A percentile compares a stretch with the other conserved stretches of the same genome.
These are phyloP conservation scores for Sclerurus mexicanus DNA, from an alignment of 2,113 vertebrate species.

Conservation along the genomic window DNA sequence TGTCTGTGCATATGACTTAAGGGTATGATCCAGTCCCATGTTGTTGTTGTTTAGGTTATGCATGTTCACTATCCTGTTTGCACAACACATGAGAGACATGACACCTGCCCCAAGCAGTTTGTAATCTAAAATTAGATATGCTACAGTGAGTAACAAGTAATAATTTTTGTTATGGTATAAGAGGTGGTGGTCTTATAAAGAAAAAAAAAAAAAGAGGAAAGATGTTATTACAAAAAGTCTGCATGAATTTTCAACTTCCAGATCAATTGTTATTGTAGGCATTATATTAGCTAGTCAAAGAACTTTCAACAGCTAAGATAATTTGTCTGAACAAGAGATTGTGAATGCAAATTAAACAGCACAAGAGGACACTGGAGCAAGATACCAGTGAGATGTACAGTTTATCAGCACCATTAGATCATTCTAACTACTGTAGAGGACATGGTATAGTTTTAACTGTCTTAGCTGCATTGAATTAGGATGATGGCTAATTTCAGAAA, in stretches of 20 bases:
- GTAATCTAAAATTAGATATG: slow-evolving; percentile 2
- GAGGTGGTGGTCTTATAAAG: neutral
- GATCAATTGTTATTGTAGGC: neutral
- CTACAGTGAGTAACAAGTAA: neutral
- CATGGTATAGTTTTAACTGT: neutral
- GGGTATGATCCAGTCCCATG: neutral
- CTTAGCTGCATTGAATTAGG: neutral
- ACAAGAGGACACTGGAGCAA: neutral
- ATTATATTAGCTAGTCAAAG: neutral
- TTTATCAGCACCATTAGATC: neutral
- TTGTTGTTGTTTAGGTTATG: neutral
- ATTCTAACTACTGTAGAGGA: neutral
- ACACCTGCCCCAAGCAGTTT: slow-evolving; percentile 17
- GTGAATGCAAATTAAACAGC: neutral
- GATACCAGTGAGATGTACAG: neutral
- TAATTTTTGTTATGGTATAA: neutral
- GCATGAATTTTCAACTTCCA: neutral
- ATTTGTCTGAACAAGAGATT: neutral
- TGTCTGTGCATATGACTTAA: neutral
- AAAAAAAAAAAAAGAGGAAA: neutral
- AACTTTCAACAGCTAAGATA: neutral
- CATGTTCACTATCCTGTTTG: neutral
- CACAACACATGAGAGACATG: neutral
- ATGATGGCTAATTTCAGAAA: neutral
- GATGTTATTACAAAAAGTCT: neutral